phyloP scores from a whole-genome alignment of 2,888 invertebrate genomes.

The Acleris literana region DNA sequence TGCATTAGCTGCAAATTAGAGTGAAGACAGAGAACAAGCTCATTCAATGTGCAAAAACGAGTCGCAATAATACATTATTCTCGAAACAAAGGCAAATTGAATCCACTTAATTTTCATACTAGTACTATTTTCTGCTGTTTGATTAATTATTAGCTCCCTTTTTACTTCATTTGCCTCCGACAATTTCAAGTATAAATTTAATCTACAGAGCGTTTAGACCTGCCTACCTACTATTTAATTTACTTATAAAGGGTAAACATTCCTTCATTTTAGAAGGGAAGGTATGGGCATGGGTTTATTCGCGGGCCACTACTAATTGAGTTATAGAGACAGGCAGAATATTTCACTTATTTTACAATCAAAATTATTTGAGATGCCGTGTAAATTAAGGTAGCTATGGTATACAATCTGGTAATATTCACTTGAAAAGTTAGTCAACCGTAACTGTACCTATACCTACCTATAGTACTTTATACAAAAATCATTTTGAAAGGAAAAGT shows the following conservation, averaged over 20 bases:
- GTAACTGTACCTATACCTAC: no score
- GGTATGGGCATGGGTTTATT: conserved; percentile 4
- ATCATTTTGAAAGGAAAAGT: no score
- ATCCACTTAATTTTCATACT: not conserved
- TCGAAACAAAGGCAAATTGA: conserved; percentile 10
- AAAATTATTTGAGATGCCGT: conserved; percentile 2
- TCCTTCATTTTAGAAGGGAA: conserved; percentile 6
- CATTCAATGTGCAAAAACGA: conserved; percentile 1
- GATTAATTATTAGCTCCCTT: conserved; percentile 6
- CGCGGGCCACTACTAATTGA: conserved; percentile 13
- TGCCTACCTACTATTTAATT: not conserved
- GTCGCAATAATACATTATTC: not conserved
- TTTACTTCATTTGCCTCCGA: not conserved
- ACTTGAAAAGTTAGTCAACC: no score
- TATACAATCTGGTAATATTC: not conserved
- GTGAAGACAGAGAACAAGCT: conserved; percentile 14
- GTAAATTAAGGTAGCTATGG: not conserved
- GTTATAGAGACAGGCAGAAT: not conserved
- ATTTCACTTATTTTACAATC: conserved; percentile 8
- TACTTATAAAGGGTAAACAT: conserved; percentile 7
- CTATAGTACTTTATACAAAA: no score
- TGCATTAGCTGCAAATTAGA: conserved; percentile 30
- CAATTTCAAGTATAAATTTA: conserved; percentile 8
- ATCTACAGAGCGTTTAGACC: not conserved
- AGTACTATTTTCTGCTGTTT: conserved; percentile 1